A percentile compares a stretch with the other conserved stretches of the same genome.
These are phyloP conservation scores for Drosophila triauraria DNA, from an alignment of 1,140 invertebrate genomes.

Conservation along the genomic window DNA sequence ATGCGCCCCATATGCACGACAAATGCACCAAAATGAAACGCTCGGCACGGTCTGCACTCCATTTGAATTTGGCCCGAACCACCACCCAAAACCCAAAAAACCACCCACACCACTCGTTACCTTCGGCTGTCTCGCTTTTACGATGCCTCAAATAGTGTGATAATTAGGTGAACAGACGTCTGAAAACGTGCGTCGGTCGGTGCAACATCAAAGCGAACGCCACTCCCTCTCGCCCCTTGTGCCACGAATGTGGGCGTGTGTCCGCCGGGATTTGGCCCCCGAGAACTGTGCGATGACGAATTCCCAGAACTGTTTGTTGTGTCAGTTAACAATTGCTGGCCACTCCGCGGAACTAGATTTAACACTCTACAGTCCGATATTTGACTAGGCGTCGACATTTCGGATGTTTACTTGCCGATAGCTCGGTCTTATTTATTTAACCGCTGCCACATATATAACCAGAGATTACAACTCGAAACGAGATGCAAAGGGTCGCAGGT, in stretches of 20 bases:
- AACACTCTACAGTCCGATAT: conserved; percentile 12
- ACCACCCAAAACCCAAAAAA: not conserved
- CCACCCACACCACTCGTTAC: conserved; percentile 15
- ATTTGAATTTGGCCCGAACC: conserved; percentile 27
- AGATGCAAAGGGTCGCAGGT: not conserved
- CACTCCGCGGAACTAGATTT: conserved; percentile 44
- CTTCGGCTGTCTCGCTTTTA: conserved; percentile 45
- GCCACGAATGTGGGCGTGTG: conserved; percentile 28
- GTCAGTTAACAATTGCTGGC: conserved; percentile 48
- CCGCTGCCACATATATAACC: not conserved
- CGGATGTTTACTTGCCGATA: conserved; percentile 35
- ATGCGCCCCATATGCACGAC: conserved; percentile 62
- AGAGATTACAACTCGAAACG: not conserved
- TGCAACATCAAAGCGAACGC: conserved; percentile 59
- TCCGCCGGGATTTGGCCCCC: conserved; percentile 21
- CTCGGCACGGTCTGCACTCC: conserved; percentile 28
- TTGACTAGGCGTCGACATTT: conserved; percentile 44
- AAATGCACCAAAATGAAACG: conserved; percentile 50
- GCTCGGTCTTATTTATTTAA: not conserved
- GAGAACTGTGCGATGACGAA: conserved; percentile 40
- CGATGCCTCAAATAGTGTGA: conserved; percentile 74
- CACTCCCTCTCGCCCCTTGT: not conserved
- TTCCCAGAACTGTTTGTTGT: conserved; percentile 49
- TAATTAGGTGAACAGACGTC: conserved; percentile 75
- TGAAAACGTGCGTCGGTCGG: conserved; percentile 47